Evolutionary conservation across 2,888 invertebrate species (phyloP), one percentile per base, ranked within the genome.

Genomic region (Tipula confusa): DNA sequence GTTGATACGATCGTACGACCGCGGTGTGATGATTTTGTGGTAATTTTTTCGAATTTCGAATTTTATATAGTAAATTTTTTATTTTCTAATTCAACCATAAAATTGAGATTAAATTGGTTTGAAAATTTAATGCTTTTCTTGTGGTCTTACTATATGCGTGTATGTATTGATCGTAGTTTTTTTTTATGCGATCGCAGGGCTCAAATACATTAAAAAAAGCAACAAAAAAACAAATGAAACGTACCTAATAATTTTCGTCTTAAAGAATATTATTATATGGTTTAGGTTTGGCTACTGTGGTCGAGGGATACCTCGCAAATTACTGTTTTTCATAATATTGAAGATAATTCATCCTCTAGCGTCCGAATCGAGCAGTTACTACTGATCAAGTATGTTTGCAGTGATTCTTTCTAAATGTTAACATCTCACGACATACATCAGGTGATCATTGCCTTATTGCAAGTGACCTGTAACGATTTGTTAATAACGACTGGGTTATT

Each of bases 21-120:
- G n/a, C 64, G 64, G 64, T 64, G 64, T 64, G 64, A 64, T 64
- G 64, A 64, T 64, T 64, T 64, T 64, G 64, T 64, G 64, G 64
- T 64, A 64, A 64, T 24, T 64, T 64, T 64, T 43, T 43, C 9
- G 24, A 64, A 64, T 64, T 64, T 64, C 64, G 64, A 64, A 64
- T 64, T 64, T 64, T 9, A 64, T n/a, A n/a, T 64, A 64, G 24
- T 64, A 64, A 64, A 64, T 64, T 64, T 64, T 24, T n/a, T n/a
- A n/a, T n/a, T n/a, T n/a, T n/a, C n/a, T 64, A 64, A 64, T 64
- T 64, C 64, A 64, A 64, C 64, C 64, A 64, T 64, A 64, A 64
- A 64, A 64, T 64, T 64, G 64, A 24, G 64, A 64, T 64, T 64
- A 64, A 64, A 64, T 64, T 64, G 64, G 64, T 64, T 64, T 18